Percentiles rank a stretch among this genome's conserved stretches.
These are phyloP conservation scores for Hartigia nigra DNA, from an alignment of 2,888 invertebrate species.

Conservation along the genomic window DNA sequence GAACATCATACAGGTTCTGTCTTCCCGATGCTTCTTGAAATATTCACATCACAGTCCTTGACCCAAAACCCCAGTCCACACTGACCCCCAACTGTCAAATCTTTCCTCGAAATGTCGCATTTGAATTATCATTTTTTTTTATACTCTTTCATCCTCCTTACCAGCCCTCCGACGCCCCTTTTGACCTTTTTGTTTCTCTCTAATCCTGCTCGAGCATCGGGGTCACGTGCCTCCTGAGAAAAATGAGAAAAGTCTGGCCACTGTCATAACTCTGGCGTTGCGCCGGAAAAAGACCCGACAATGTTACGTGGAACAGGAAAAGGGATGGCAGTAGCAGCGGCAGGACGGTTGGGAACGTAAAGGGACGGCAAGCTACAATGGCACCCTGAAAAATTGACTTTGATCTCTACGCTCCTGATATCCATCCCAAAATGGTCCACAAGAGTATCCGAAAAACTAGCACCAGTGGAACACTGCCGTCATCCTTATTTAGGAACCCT, in stretches of 20 bases:
- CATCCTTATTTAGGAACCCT: neutral
- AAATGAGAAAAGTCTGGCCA: constrained; percentile 7
- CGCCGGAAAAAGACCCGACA: neutral
- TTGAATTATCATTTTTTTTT: neutral
- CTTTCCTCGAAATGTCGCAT: neutral
- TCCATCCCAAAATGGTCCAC: neutral
- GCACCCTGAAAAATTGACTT: neutral
- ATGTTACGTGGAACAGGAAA: neutral
- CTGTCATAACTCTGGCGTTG: neutral
- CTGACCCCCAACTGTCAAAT: neutral
- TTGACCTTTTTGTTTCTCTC: neutral
- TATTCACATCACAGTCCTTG: neutral
- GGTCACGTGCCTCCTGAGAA: constrained; percentile 4
- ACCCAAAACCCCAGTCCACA: neutral
- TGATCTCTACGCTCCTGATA: neutral
- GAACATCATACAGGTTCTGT: neutral
- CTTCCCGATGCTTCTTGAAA: neutral
- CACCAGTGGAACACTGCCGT: neutral
- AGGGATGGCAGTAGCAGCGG: neutral
- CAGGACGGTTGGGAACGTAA: neutral
- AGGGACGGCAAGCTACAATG: neutral
- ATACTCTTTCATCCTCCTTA: neutral
- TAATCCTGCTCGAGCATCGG: constrained; percentile 5
- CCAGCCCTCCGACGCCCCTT: neutral
- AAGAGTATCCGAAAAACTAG: neutral